A percentile compares a stretch with the other conserved stretches of the same genome.
phyloP scores from a whole-genome alignment of 30 jellyfish, hydroid and myxozoan species.

The Hydra vulgaris region DNA sequence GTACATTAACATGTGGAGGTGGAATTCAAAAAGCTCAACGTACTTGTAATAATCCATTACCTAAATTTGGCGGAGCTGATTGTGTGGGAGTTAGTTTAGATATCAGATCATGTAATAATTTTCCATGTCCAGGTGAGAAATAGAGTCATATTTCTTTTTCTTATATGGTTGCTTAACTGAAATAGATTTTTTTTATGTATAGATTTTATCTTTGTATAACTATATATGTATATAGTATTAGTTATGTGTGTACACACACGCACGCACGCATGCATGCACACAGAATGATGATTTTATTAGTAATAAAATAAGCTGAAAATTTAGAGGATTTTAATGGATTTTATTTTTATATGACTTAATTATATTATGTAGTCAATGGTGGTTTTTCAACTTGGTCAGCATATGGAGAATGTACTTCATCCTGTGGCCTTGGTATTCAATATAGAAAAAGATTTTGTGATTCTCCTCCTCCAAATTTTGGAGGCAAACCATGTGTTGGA shows the following conservation, averaged over 20 bases:
- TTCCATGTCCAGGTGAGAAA: constrained; percentile 1
- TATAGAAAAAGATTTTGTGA: not conserved
- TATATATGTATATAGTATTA: too few species aligned
- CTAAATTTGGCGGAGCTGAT: constrained; percentile 6
- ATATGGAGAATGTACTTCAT: not conserved
- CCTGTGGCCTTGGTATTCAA: constrained; percentile 4
- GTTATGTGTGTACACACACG: too few species aligned
- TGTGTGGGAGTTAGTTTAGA: not conserved
- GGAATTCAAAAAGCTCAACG: not conserved
- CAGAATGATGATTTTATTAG: too few species aligned
- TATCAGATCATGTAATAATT: not conserved
- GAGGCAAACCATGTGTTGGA: not conserved
- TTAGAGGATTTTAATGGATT: too few species aligned
- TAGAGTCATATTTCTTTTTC: not conserved
- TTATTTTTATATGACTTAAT: not conserved
- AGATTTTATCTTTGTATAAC: too few species aligned
- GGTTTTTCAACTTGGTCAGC: constrained; percentile 4
- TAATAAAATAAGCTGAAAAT: too few species aligned
- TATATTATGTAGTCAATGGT: not conserved
- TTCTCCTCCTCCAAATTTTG: not conserved
- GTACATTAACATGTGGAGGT: constrained; percentile 1
- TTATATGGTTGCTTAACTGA: not conserved
- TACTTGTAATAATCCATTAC: not conserved
- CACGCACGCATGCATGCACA: too few species aligned
- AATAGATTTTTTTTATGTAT: not conserved